phyloP scores from a whole-genome alignment of 2,113 vertebrate genomes.

The Micronycteris hirsuta region DNA sequence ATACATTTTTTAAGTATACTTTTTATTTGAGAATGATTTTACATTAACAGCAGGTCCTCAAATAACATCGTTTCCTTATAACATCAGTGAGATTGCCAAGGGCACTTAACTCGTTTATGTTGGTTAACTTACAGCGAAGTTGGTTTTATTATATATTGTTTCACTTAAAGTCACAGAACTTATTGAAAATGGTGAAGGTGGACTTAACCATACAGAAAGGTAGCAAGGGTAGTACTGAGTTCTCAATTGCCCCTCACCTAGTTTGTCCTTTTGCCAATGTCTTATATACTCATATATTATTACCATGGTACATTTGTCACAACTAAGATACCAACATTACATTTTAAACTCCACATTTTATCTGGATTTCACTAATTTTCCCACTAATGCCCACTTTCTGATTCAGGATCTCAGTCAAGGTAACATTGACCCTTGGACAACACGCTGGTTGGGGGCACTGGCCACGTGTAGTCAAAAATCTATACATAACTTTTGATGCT shows the following conservation, averaged over 20 bases:
- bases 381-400: not conserved
- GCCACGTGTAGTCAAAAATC: not conserved
- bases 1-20: not conserved
- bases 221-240: not conserved
- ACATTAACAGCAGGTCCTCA: not conserved
- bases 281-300: not conserved
- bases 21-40: not conserved
- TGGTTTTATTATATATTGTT: not conserved
- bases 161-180: not conserved
- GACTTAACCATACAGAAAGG: not conserved
- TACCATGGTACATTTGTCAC: not conserved
- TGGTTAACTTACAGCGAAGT: not conserved
- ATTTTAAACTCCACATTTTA: not conserved
- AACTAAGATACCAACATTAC: not conserved
- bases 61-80: not conserved
- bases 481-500: not conserved
- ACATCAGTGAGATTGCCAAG: not conserved
- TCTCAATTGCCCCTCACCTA: not conserved
- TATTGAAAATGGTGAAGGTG: not conserved
- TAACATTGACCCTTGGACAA: not conserved
- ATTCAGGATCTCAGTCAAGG: not conserved
- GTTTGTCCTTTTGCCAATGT: not conserved
- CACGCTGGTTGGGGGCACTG: not conserved
- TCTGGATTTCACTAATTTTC: not conserved
- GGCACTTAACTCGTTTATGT: not conserved